A percentile compares a stretch with the other conserved stretches of the same genome.
These are phyloP conservation scores for Boulengerochromis microlepis DNA, from an alignment of 2,113 vertebrate species.

Conservation along the genomic window DNA sequence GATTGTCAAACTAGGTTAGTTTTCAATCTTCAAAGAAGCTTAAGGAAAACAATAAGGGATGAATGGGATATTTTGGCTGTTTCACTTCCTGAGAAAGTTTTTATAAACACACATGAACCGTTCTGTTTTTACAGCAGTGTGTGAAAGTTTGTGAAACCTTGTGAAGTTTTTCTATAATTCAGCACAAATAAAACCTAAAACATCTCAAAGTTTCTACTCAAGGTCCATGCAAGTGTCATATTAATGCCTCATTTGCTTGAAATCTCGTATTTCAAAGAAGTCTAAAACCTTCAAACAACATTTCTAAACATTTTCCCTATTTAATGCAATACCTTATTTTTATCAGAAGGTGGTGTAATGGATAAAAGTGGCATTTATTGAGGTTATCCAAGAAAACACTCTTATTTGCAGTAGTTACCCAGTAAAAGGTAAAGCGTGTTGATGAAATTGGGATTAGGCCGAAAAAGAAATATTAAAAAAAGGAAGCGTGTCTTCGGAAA, in stretches of 20 bases:
- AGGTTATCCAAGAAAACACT: neutral
- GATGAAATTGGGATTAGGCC: neutral
- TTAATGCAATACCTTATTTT: neutral
- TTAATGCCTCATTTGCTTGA: neutral
- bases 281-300: neutral
- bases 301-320: neutral
- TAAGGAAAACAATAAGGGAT: neutral
- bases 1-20: neutral
- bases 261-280: neutral
- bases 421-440: neutral
- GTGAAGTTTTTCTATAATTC: neutral
- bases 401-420: neutral
- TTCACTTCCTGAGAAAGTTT: neutral
- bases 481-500: neutral
- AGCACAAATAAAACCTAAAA: neutral
- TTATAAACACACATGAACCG: neutral
- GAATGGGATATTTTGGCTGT: neutral
- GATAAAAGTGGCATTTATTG: neutral
- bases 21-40: neutral
- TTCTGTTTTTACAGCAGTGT: neutral
- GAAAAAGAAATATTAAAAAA: neutral
- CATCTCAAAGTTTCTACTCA: neutral
- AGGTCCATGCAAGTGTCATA: neutral
- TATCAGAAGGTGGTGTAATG: neutral
- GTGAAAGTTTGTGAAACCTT: neutral